phyloP scores from a whole-genome alignment of 2,888 invertebrate genomes.

The Diadegma fenestrale region DNA sequence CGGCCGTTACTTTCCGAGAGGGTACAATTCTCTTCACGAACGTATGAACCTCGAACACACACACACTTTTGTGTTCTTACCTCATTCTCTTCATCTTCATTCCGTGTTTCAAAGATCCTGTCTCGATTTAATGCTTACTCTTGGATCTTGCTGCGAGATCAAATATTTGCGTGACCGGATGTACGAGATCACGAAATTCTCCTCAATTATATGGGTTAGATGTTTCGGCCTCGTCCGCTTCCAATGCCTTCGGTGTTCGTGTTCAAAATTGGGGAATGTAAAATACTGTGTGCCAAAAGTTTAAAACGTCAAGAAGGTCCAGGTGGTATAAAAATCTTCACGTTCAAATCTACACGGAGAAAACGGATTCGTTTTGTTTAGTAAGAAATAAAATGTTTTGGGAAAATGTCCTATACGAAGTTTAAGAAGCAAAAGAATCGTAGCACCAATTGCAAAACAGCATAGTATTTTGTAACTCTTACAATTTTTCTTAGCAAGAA shows the following conservation, averaged over 20 bases:
- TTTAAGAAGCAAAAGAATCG: too few relatives aligned
- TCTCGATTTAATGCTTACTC: conserved; percentile 54
- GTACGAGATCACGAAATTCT: conserved; percentile 69
- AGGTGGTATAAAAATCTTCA: neutral
- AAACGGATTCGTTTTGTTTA: too few relatives aligned
- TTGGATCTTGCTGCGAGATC: conserved; percentile 20
- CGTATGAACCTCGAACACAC: conserved; percentile 38
- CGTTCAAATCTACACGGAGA: too few relatives aligned
- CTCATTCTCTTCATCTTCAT: conserved; percentile 34
- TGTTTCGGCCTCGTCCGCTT: neutral
- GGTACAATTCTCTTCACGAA: conserved; percentile 36
- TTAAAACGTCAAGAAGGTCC: neutral
- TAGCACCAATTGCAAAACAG: too few relatives aligned
- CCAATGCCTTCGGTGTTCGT: neutral
- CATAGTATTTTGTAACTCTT: too few relatives aligned
- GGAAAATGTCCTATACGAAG: too few relatives aligned
- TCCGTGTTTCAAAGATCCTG: conserved; percentile 43
- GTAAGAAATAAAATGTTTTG: too few relatives aligned
- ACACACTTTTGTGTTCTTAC: conserved; percentile 40
- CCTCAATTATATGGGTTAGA: neutral
- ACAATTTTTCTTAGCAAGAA: too few relatives aligned
- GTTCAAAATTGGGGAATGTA: neutral
- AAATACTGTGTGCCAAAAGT: neutral
- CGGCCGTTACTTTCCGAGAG: conserved; percentile 67
- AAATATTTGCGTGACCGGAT: conserved; percentile 78